Base-by-base conservation (phyloP, 2,888 invertebrate genomes). In the Drosophila tripunctata region DNA sequence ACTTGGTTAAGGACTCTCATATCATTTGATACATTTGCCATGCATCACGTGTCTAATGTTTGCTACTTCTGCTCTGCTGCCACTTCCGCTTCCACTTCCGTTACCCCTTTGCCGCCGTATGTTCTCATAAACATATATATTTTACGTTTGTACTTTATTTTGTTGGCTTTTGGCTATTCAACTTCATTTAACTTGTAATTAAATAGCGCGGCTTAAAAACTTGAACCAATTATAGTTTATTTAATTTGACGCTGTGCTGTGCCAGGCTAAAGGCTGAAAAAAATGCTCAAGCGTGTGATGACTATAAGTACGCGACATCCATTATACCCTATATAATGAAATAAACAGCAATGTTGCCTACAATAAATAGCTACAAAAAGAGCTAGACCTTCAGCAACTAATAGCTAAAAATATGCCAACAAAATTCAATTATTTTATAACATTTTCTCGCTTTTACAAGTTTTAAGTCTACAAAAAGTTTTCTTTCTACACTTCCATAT, bases 211-310 rank as follows among this genome's bases (percentile, higher is more conserved):
- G 75, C 78, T 78, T 77, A 70, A 78, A 80, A 82, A 78, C 81
- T 85, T 77, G 57, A 74, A 87, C 80, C 86, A 88, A 88, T 85
- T 88, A 89, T 75, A 79, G 80, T 83, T 84, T 87, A 77, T 78
- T 78, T 78, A 75, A 77, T 81, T 79, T 70, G 48, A 67, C 50
- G 60, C 55, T 63, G 15, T 41, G 40, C 40, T n/a, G n/a, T n/a
- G n/a, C n/a, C n/a, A 15, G 45, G 45, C 17, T 27, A 22, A 44
- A 38, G 21, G 36, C 30, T 30, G 35, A 33, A 24, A 58, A 48
- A 21, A 36, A 36, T 6, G 19, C 12, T 6, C 8, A 36, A 40
- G 4, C 27, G 12, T 45, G 8, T n/a, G n/a, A n/a, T n/a, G n/a
- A n/a, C n/a, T n/a, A n/a, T n/a, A n/a, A n/a, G n/a, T n/a, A n/a